Conservation (phyloP, 2,888 invertebrate genomes). For the Lasioglossum calceatum region DNA sequence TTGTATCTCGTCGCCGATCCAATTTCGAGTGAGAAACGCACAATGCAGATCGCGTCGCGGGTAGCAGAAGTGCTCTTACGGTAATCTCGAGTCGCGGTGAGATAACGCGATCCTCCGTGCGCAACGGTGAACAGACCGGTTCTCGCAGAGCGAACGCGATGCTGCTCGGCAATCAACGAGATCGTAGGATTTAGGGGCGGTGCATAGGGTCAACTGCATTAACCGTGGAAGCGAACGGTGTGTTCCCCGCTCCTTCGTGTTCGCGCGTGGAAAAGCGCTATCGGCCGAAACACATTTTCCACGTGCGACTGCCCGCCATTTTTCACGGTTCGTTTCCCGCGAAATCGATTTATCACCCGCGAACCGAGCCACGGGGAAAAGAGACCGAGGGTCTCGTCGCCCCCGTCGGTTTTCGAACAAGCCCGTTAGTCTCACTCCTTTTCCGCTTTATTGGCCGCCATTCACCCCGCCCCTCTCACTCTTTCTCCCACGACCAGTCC, state of each 20-base stretch:
- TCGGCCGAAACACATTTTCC: conserved; percentile 75
- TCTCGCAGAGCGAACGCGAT: not conserved
- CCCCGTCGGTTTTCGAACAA: conserved; percentile 57
- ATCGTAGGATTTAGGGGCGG: conserved; percentile 62
- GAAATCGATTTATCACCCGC: conserved; percentile 73
- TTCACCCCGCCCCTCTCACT: conserved; percentile 12
- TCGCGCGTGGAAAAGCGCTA: conserved; percentile 63
- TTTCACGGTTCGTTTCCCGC: conserved; percentile 73
- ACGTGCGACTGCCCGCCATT: conserved; percentile 74
- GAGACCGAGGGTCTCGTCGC: conserved; percentile 40
- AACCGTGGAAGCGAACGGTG: conserved; percentile 39
- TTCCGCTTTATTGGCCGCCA: conserved; percentile 67
- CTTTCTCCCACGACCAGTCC: not conserved
- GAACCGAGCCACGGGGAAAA: conserved; percentile 29
- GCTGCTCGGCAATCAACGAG: conserved; percentile 58
- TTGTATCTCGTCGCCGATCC: conserved; percentile 4
- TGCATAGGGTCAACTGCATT: conserved; percentile 71
- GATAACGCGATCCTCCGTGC: conserved; percentile 12
- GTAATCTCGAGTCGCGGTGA: conserved; percentile 9
- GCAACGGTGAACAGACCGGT: conserved; percentile 10
- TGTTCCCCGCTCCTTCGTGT: conserved; percentile 22
- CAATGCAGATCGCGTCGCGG: conserved; percentile 1
- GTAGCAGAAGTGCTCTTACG: conserved; percentile 5
- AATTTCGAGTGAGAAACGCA: conserved; percentile 4
- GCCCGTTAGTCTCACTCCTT: conserved; percentile 65